phyloP scores from a whole-genome alignment of 2,113 vertebrate genomes.

The Oophaga pumilio region DNA sequence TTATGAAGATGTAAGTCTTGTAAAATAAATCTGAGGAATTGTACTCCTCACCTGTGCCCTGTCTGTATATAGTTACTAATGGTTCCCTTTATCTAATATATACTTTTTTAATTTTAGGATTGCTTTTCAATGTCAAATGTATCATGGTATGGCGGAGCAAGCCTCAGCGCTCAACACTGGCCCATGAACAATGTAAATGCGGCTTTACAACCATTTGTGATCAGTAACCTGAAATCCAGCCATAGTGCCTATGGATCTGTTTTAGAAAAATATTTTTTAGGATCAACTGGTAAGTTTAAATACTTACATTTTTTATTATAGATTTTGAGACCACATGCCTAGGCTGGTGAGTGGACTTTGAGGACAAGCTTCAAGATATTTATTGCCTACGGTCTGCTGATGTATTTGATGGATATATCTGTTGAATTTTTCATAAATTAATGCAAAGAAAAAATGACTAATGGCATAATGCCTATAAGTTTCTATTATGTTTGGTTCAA shows the following conservation, averaged over 20 bases:
- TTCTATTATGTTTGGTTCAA: neutral
- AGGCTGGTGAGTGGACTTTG: neutral
- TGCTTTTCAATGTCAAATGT: conserved; percentile 90
- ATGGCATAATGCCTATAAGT: neutral
- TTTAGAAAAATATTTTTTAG: conserved; percentile 85
- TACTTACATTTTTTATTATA: neutral
- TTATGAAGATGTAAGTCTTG: too few species aligned
- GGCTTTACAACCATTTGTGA: conserved; percentile 75
- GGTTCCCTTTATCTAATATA: too few species aligned
- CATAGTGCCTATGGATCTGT: conserved; percentile 79
- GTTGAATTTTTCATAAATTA: too few species aligned
- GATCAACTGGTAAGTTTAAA: conserved; percentile 80
- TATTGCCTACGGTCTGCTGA: too few species aligned
- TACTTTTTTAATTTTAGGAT: conserved; percentile 69
- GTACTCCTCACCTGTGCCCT: too few species aligned
- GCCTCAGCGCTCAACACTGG: conserved; percentile 77
- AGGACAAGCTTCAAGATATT: too few species aligned
- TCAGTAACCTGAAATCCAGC: conserved; percentile 73
- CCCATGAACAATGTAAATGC: conserved; percentile 79
- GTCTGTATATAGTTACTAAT: too few species aligned
- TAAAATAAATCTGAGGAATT: too few species aligned
- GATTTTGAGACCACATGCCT: neutral
- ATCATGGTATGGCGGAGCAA: conserved; percentile 87
- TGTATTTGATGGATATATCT: neutral
- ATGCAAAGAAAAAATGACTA: neutral